Base-by-base conservation (phyloP, 2,888 invertebrate species). In the Venusia cambrica region DNA sequence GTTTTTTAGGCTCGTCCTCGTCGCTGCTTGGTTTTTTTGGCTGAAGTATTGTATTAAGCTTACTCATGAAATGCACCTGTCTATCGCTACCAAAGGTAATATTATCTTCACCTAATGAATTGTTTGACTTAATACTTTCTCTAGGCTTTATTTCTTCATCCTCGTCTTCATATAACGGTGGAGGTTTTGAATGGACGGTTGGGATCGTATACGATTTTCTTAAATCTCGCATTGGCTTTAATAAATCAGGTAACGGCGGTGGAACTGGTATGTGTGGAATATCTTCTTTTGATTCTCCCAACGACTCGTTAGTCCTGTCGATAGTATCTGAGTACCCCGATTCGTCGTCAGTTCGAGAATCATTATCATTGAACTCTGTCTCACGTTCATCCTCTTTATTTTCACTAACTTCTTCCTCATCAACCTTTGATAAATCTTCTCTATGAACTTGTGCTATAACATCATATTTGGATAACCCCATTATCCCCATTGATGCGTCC, bases 391-490 rank as follows among this genome's bases (percentile, higher is more conserved):
- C 49, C 10, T 72, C 63, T 6, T 54, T 45, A 7, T 58, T 55
- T 14, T 62, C 55, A 10, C 46, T 38, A 32, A 54, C 80, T 35
- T 80, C 80, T 53, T 80, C 80, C 52, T 84, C 83, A 5, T 57
- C 66, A 2, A 85, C 58, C 57, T 59, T 83, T 0, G 80, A 73
- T 33, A 85, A 67, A 68, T 89, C 88, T 62, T 89, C 89, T 63
- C 88, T 80, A 52, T 90, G 90, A 5, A 90, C 88, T 70, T 88
- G 85, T 38, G 83, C 90, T 53, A 89, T 77, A 10, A 89, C 89
- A 69, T 88, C 88, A 62, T 89, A 89, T 71, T 88, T 85, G 51
- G 87, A 80, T 73, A 83, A 73, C 19, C 62, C 75, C 55, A 73
- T 78, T 70, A 63, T 76, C 68, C 76, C 71, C 47, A 76, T 53